Evolutionary conservation across 2,888 invertebrate species (phyloP), one percentile per base, ranked within the genome.

Genomic region (Polia nebulosa): DNA sequence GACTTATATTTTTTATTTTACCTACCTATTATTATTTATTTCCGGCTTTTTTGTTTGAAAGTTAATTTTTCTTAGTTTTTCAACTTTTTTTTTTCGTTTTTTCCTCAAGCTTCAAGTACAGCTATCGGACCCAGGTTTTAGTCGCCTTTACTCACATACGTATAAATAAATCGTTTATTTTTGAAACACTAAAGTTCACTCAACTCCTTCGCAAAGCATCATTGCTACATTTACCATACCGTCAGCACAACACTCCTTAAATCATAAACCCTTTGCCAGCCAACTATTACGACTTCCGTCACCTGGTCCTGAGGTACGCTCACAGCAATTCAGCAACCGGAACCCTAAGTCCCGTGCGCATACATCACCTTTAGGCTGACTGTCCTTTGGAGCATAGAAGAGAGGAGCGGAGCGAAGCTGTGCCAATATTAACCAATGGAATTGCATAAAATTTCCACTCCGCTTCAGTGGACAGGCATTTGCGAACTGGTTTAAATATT

Each of bases 301-400:
- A 76, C 60, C 53, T 62, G 72, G 32, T 53, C 45, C 63, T 57
- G 5, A 51, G 70, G 62, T 72, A 53, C 66, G 52, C 34, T 44
- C 3, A 6, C 45, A 41, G 62, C 63, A 59, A 60, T 71, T 78
- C 64, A 34, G 15, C 13, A 17, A 20, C 22, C 81, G 76, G 82
- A 81, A 55, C 56, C 63, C 39, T 39, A 27, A 56, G 52, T 79
- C 60, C 34, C 59, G 25, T 15, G 9, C 29, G 36, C 80, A 64
- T 80, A 67, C 52, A 82, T 81, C 72, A 84, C 63, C 59, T 76
- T 51, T 49, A n/a, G n/a, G n/a, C n/a, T n/a, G n/a, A n/a, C n/a
- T n/a, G n/a, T n/a, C n/a, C n/a, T n/a, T n/a, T n/a, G n/a, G n/a
- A n/a, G n/a, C n/a, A n/a, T n/a, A n/a, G n/a, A n/a, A n/a, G n/a